Evolutionary conservation across 2,113 vertebrate species (phyloP).

Genomic region (Hyperopisus bebe): DNA sequence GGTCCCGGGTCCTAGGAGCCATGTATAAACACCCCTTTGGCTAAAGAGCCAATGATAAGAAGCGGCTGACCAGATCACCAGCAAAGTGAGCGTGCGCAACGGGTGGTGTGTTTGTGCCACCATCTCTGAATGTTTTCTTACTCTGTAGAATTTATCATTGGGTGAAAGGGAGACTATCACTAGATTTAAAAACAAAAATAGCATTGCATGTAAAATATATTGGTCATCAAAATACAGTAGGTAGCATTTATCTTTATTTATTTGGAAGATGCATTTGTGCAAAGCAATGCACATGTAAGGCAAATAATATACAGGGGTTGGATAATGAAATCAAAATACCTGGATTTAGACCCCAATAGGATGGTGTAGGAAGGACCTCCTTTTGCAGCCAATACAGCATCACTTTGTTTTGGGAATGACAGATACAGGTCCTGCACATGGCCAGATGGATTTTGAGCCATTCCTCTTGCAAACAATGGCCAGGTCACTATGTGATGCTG

Average conservation of each 20-base stretch:
- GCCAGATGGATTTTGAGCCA: not conserved
- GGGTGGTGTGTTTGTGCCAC: not conserved
- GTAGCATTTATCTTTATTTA: not conserved
- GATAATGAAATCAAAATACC: not conserved
- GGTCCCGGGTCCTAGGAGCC: not conserved
- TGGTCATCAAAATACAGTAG: not conserved
- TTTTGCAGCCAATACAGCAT: not conserved
- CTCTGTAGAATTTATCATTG: not conserved
- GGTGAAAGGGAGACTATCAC: not conserved
- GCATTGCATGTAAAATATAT: not conserved
- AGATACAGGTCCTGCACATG: not conserved
- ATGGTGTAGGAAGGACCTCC: not conserved
- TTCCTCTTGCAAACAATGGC: not conserved
- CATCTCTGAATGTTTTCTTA: not conserved
- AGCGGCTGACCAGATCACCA: not conserved
- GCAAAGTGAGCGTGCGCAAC: not conserved
- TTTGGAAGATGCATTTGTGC: not conserved
- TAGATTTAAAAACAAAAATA: not conserved
- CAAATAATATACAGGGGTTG: not conserved
- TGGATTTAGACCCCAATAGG: not conserved
- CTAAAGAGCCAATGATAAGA: too few relatives aligned
- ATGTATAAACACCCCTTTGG: not conserved
- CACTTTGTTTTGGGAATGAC: not conserved
- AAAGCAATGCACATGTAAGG: not conserved
- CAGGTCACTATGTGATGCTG: too few relatives aligned